These are phyloP conservation scores for Conus canariensis DNA, from an alignment of 2,888 invertebrate species.

Conservation along the genomic window DNA sequence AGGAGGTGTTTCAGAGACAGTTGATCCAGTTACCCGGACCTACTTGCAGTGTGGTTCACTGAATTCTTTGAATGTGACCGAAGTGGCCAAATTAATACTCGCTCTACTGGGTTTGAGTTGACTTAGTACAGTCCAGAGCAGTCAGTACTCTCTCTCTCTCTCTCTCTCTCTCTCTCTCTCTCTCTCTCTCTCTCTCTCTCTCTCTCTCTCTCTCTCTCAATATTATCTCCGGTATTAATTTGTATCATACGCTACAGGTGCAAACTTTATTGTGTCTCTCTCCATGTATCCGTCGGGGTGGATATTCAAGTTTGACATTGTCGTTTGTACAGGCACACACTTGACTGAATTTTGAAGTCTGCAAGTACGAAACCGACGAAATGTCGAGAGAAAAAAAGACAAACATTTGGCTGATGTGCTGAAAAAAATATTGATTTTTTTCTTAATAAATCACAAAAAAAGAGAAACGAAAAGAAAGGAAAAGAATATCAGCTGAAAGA, in stretches of 20 bases:
- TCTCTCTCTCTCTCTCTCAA: conserved; percentile 22
- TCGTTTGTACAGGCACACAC: too few relatives aligned
- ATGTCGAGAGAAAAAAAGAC: too few relatives aligned
- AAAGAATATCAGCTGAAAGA: too few relatives aligned
- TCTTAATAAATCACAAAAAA: too few relatives aligned
- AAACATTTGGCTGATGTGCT: too few relatives aligned
- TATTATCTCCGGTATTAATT: not conserved
- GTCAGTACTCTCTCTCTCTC: not conserved
- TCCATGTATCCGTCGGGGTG: not conserved
- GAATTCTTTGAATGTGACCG: not conserved
- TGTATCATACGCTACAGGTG: too few relatives aligned
- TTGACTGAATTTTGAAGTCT: too few relatives aligned
- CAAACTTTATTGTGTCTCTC: not conserved
- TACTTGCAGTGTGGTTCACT: not conserved
- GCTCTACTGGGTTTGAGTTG: not conserved
- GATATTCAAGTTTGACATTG: too few relatives aligned
- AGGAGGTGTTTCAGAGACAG: conserved; percentile 4
- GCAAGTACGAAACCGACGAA: too few relatives aligned
- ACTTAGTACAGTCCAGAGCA: not conserved
- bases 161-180: conserved; percentile 22
- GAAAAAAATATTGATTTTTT: too few relatives aligned
- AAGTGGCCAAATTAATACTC: not conserved
- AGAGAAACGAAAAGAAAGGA: too few relatives aligned
- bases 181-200: conserved; percentile 30
- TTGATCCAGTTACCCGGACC: not conserved